A percentile compares a stretch with the other conserved stretches of the same genome.
phyloP scores from a whole-genome alignment of 2,888 invertebrate genomes.

The Heteromurus nitidus region DNA sequence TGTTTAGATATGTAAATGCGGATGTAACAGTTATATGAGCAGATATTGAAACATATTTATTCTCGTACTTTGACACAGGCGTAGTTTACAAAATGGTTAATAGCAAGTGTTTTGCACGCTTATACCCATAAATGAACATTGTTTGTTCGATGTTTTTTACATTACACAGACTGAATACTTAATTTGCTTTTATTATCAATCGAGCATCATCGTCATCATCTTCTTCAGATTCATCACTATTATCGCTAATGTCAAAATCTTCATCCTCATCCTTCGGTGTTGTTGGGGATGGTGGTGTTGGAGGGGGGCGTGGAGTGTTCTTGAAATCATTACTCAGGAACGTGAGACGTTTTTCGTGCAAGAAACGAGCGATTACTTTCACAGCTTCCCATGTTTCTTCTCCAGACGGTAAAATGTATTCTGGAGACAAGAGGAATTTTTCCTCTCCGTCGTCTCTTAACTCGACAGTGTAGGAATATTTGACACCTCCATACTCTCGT shows the following conservation, averaged over 20 bases:
- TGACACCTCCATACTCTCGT: conserved; percentile 64
- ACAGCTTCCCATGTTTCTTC: conserved; percentile 72
- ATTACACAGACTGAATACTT: not conserved
- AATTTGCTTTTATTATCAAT: not conserved
- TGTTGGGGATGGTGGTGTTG: not conserved
- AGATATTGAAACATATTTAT: too few relatives aligned
- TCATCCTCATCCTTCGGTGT: conserved; percentile 20
- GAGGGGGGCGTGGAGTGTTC: conserved; percentile 10
- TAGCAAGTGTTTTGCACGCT: too few relatives aligned
- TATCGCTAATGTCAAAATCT: conserved; percentile 26
- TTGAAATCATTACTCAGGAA: conserved; percentile 1
- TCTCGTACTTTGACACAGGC: too few relatives aligned
- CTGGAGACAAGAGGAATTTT: conserved; percentile 67
- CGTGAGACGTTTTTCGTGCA: conserved; percentile 9
- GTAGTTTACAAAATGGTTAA: too few relatives aligned
- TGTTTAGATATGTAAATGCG: not conserved
- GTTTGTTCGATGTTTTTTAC: too few relatives aligned
- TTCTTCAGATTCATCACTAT: conserved; percentile 21
- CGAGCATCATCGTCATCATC: conserved; percentile 26
- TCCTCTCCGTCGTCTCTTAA: conserved; percentile 68
- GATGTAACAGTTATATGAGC: too few relatives aligned
- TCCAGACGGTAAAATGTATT: conserved; percentile 67
- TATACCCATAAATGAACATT: too few relatives aligned
- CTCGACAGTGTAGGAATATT: conserved; percentile 70
- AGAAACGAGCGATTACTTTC: conserved; percentile 67